These are phyloP conservation scores for Gastrophryne carolinensis DNA, from an alignment of 2,797 vertebrate species.

Conservation along the genomic window DNA sequence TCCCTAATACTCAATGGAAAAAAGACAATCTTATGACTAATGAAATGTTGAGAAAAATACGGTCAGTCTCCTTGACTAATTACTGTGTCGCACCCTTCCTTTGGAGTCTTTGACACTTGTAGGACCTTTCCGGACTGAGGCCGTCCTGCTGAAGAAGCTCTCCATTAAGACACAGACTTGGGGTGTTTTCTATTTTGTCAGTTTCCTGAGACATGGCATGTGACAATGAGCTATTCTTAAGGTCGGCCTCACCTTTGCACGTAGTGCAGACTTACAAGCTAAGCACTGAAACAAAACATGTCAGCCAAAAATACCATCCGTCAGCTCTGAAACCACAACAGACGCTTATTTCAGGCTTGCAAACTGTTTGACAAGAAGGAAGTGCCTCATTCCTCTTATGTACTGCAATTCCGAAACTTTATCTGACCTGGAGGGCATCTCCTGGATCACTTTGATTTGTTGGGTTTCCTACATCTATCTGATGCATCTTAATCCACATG, in stretches of 20 bases:
- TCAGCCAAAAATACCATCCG: not conserved
- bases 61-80: too few species aligned
- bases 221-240: not conserved
- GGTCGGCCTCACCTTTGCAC: not conserved
- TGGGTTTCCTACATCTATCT: too few species aligned
- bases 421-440: not conserved
- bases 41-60: too few species aligned
- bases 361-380: not conserved
- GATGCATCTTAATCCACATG: too few species aligned
- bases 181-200: not conserved
- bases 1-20: too few species aligned
- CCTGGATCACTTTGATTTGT: not conserved
- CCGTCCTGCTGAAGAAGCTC: not conserved
- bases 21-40: too few species aligned
- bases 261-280: not conserved
- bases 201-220: not conserved
- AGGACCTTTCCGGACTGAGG: too few species aligned
- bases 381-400: not conserved
- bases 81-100: too few species aligned
- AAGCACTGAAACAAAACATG: not conserved
- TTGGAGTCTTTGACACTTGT: too few species aligned
- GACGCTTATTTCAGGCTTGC: not conserved
- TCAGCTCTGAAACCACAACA: conserved; percentile 1
- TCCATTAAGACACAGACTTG: not conserved
- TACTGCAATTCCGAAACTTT: not conserved